Conservation (phyloP, 2,888 invertebrate genomes). For the Lagria hirta region DNA sequence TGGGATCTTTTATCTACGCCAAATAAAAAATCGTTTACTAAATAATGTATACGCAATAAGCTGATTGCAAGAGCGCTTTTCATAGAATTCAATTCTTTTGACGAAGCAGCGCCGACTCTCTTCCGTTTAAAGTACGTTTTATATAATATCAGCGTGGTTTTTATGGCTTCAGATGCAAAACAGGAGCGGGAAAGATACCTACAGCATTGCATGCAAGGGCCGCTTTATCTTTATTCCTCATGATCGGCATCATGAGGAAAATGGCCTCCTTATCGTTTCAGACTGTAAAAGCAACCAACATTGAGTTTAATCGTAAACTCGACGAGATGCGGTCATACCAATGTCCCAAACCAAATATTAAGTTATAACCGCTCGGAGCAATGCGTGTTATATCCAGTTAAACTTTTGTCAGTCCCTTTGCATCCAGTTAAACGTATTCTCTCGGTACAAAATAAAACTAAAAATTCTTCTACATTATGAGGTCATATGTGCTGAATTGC, state of each 20-base stretch:
- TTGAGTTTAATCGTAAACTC: slow-evolving; percentile 26
- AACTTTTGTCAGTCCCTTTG: slow-evolving; percentile 19
- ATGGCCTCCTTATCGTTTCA: slow-evolving; percentile 22
- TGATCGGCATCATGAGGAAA: slow-evolving; percentile 15
- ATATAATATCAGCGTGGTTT: slow-evolving; percentile 4
- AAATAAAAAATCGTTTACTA: no score
- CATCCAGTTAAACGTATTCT: no score
- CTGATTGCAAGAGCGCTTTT: no score
- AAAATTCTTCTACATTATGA: no score
- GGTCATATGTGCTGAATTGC: no score
- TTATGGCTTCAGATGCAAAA: slow-evolving; percentile 8
- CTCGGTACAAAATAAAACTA: no score
- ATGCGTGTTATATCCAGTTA: slow-evolving; percentile 29
- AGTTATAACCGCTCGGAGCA: slow-evolving; percentile 26
- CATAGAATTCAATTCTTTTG: no score
- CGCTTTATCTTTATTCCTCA: slow-evolving; percentile 22
- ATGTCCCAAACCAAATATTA: slow-evolving; percentile 30
- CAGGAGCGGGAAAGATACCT: slow-evolving; percentile 3
- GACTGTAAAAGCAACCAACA: slow-evolving; percentile 23
- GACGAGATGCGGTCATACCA: slow-evolving; percentile 20
- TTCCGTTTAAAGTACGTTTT: no score
- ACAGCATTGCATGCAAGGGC: slow-evolving; percentile 15
- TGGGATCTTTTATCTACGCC: no score
- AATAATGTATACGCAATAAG: no score
- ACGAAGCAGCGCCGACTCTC: no score